These are phyloP conservation scores for Myotis myotis DNA, from an alignment of 2,797 vertebrate genomes.

Conservation along the genomic window DNA sequence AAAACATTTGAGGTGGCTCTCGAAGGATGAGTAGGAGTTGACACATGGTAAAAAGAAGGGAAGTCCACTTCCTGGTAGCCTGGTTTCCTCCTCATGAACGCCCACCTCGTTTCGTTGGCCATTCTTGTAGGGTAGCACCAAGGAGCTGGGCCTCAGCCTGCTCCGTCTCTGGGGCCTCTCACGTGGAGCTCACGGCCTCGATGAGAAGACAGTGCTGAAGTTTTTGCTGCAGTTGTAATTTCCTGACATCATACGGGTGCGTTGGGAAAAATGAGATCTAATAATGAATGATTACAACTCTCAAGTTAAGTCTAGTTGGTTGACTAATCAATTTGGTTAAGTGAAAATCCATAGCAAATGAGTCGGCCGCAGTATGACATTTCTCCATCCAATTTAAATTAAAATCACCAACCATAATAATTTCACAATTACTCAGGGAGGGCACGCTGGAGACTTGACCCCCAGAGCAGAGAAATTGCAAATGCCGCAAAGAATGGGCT, in stretches of 20 bases:
- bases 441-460: slow-evolving; percentile 85
- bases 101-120: not conserved
- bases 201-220: not conserved
- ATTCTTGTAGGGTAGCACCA: not conserved
- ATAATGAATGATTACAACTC: slow-evolving; percentile 89
- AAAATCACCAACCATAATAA: slow-evolving; percentile 88
- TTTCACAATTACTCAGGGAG: slow-evolving; percentile 85
- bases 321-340: slow-evolving; percentile 91
- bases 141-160: not conserved
- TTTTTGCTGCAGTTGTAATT: slow-evolving; percentile 79
- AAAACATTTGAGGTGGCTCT: not conserved
- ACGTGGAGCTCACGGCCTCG: not conserved
- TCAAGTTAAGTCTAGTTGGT: slow-evolving; percentile 89
- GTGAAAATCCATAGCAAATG: slow-evolving; percentile 91
- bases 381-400: slow-evolving; percentile 89
- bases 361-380: slow-evolving; percentile 86
- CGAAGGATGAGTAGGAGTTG: not conserved
- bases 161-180: slow-evolving; percentile 1
- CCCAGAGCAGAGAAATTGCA: slow-evolving; percentile 82
- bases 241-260: slow-evolving; percentile 75
- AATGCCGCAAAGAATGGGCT: slow-evolving; percentile 76
- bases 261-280: slow-evolving; percentile 86
- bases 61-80: not conserved
- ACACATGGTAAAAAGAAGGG: not conserved
- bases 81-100: not conserved